Base-by-base conservation (phyloP, 2,113 vertebrate genomes). In the Phaetusa simplex region DNA sequence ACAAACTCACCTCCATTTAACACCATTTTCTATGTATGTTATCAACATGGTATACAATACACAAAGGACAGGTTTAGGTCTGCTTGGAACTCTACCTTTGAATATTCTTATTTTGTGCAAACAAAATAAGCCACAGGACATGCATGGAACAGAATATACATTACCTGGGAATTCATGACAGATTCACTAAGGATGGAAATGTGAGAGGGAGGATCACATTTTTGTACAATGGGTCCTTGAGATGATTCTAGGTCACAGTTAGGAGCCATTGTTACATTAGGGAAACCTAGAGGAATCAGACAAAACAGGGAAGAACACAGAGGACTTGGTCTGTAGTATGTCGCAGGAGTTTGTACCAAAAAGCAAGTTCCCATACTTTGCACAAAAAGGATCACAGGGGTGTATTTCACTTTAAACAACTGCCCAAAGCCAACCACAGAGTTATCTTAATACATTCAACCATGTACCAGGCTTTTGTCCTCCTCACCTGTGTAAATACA, bases 261-360 rank as follows among this genome's bases (percentile, higher is more conserved):
- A 74, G 99, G 99, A 87, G 99, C 99, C 96, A 99, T 82, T 23
- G 99, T 99, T 84, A 99, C 98, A 94, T 98, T 99, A 17, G 99
- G 99, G 95, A 99, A 99, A 32, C 99, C 99, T 99, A 91, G 6
- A 59, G 40, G 95, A 96, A 59, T 91, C 79, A 96, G 86, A 96
- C 40, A 88, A 86, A 87, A 96, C 22, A 64, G 43, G n/a, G 79
- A 93, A 96, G 50, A 70, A 66, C 58, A 89, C 8, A 85, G 42
- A 91, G 49, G 81, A 30, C 58, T 89, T 6, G 3, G 30, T 89
- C 67, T 67, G 16, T 45, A 89, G 15, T 27, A 32, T 0, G 2
- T 13, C 7, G 1, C 50, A 90, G 53, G 14, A 82, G 32, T 79
- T 86, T 19, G 36, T 22, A 80, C 13, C 45, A 66, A 80, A 93